Evolutionary conservation across 2,888 invertebrate species (phyloP), one percentile per base, ranked within the genome.

Genomic region (Scrobipalpa atriplicella): DNA sequence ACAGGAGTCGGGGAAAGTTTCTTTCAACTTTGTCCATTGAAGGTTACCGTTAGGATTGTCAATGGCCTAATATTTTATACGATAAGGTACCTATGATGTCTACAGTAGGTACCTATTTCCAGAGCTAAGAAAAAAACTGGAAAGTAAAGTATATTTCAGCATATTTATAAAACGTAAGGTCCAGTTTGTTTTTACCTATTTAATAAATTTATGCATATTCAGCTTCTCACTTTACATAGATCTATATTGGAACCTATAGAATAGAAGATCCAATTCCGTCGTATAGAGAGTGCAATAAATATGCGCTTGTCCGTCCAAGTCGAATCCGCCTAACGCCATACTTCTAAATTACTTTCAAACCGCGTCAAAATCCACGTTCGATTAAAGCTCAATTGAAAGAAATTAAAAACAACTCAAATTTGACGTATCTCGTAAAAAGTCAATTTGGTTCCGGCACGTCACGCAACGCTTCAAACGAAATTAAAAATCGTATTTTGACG

Each of bases 381-480:
- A 47, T 47, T 47, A n/a, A n/a, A 5, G 47, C 47, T 47, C 47
- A 47, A 47, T 47, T 47, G n/a, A n/a, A 47, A 47, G 47, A 47
- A 47, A 16, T 47, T 47, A 16, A 47, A 16, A n/a, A n/a, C n/a
- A 16, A 47, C 2, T 6, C n/a, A 16, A 10, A n/a, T 47, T 47
- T 47, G 47, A 47, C 16, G 47, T 47, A 47, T 47, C 47, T 13
- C 13, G 43, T 43, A 47, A 47, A 47, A 47, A 47, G 47, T 47
- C 43, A 43, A 43, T 43, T 43, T 43, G 43, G 43, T 13, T 47
- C 1, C n/a, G 47, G 10, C 16, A 47, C 47, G 43, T 13, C 43
- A 13, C 13, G 3, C 43, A 47, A 29, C 29, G 29, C 43, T 43
- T 43, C 13, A 43, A 43, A 43, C 43, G 43, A 47, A 47, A 16